These are phyloP conservation scores for Pycnonotus jocosus DNA, from an alignment of 2,113 vertebrate genomes.

Conservation along the genomic window DNA sequence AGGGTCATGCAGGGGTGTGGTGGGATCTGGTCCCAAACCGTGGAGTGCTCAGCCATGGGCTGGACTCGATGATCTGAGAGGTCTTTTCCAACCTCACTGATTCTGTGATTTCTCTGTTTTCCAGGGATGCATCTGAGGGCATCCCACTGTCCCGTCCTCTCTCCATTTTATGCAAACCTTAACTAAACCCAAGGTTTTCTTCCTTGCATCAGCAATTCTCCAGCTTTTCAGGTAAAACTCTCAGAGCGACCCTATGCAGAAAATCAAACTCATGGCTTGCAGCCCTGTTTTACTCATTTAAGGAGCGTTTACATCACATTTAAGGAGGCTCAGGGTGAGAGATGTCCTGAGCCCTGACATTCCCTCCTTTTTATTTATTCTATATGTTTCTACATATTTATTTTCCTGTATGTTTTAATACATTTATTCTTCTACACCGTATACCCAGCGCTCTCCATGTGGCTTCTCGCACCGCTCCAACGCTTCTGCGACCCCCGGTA, in stretches of 20 bases:
- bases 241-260: accelerated
- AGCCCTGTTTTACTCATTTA: background rate
- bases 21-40: background rate
- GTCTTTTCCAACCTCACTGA: background rate
- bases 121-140: background rate
- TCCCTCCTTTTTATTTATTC: background rate
- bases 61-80: background rate
- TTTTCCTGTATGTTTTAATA: background rate
- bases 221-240: background rate
- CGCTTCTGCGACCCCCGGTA: accelerated
- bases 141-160: background rate
- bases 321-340: background rate
- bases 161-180: background rate
- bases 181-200: background rate
- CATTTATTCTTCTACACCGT: background rate
- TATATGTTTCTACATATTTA: background rate
- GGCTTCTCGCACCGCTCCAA: background rate
- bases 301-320: background rate
- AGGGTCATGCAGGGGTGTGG: background rate
- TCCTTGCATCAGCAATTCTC: background rate
- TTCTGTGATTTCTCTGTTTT: background rate
- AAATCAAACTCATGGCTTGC: background rate
- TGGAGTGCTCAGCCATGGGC: background rate
- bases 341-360: background rate
- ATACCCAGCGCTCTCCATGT: accelerated